A percentile compares a stretch with the other conserved stretches of the same genome.
phyloP scores from a whole-genome alignment of 64 coral and sea anemone species.

The Platygyra sinensis region DNA sequence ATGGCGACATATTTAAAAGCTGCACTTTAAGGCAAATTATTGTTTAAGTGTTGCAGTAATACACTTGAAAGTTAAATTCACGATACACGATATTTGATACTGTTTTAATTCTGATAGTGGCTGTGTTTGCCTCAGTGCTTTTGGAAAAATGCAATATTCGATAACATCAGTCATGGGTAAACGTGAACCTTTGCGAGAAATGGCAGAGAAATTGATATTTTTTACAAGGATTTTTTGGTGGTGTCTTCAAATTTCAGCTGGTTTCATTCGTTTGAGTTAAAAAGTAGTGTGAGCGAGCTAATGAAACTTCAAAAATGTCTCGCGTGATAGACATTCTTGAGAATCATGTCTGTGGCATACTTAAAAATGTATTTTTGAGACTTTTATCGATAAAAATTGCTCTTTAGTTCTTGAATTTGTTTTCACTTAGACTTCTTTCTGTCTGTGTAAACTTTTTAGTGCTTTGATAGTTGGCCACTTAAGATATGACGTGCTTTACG shows the following conservation, averaged over 20 bases:
- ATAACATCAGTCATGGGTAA: background rate
- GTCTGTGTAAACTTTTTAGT: background rate
- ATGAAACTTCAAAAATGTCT: too few relatives aligned
- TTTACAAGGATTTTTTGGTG: background rate
- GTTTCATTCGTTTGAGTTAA: background rate
- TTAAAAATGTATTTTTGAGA: too few relatives aligned
- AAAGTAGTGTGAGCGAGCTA: too few relatives aligned
- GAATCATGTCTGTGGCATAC: too few relatives aligned
- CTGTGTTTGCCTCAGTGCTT: background rate
- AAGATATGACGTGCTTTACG: constrained; percentile 8
- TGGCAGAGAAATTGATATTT: background rate
- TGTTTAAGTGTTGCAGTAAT: too few relatives aligned
- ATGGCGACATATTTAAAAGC: background rate
- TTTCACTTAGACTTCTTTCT: too few relatives aligned
- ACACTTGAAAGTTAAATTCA: too few relatives aligned
- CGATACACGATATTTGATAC: too few relatives aligned
- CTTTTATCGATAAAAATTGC: too few relatives aligned
- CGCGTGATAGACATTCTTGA: too few relatives aligned
- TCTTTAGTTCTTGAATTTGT: too few relatives aligned
- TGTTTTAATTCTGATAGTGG: background rate
- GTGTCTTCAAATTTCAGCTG: too few relatives aligned
- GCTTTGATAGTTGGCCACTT: background rate
- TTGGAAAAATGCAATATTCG: background rate
- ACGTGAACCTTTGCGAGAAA: background rate
- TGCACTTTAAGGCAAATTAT: background rate